phyloP scores from a whole-genome alignment of 2,113 vertebrate genomes.

The Centropus unirufus region DNA sequence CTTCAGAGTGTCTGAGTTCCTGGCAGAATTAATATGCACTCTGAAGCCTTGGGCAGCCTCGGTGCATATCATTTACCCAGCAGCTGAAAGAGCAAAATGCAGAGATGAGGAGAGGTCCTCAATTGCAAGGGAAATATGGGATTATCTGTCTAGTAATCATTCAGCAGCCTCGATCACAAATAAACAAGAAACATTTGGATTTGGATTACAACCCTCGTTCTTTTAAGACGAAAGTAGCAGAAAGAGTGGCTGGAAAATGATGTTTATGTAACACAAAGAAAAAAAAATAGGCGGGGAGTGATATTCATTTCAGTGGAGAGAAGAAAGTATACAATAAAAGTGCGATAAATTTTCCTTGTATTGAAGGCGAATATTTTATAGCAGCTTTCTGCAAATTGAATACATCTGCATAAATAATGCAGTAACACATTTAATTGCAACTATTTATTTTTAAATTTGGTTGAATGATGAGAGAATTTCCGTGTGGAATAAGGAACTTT shows the following conservation, averaged over 20 bases:
- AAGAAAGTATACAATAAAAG: slow-evolving; percentile 28
- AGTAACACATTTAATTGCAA: slow-evolving; percentile 35
- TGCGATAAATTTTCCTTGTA: slow-evolving; percentile 23
- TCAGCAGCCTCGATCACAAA: slow-evolving; percentile 14
- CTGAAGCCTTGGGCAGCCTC: slow-evolving; percentile 20
- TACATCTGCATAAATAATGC: slow-evolving; percentile 53
- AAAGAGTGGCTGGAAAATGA: slow-evolving; percentile 9
- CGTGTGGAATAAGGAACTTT: neutral
- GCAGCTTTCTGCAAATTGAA: slow-evolving; percentile 50
- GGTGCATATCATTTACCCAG: slow-evolving; percentile 14
- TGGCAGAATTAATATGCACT: slow-evolving; percentile 48
- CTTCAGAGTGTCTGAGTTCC: slow-evolving; percentile 36
- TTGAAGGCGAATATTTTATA: slow-evolving; percentile 42
- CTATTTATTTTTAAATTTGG: slow-evolving; percentile 56
- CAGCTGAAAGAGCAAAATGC: slow-evolving; percentile 33
- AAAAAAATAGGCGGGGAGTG: neutral
- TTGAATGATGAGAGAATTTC: slow-evolving; percentile 12
- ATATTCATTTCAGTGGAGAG: neutral
- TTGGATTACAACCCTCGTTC: slow-evolving; percentile 5
- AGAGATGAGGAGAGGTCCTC: neutral
- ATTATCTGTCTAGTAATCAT: slow-evolving; percentile 17
- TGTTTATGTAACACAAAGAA: neutral
- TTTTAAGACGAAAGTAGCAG: slow-evolving; percentile 14
- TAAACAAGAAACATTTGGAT: slow-evolving; percentile 40
- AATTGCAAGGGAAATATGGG: neutral